Conservation (phyloP, 2,888 invertebrate species). For the Heliconius ethilla region DNA sequence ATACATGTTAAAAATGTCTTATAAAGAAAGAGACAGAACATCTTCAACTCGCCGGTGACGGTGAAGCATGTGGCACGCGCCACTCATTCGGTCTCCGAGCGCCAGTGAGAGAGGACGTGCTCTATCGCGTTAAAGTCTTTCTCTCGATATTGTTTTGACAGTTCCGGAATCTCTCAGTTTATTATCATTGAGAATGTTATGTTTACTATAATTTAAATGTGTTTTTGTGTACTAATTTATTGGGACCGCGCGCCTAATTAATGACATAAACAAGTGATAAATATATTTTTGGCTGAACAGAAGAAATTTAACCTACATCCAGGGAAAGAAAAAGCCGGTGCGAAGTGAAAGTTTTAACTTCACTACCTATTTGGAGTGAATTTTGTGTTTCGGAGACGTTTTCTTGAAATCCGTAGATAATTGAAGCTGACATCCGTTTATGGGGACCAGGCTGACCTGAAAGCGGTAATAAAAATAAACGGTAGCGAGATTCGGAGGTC, state of each 20-base stretch:
- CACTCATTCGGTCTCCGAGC: conserved; percentile 77
- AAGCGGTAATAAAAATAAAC: conserved; percentile 74
- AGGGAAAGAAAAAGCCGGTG: conserved; percentile 60
- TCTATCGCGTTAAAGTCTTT: conserved; percentile 50
- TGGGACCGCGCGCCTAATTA: conserved; percentile 21
- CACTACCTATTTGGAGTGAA: conserved; percentile 57
- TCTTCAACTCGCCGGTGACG: conserved; percentile 55
- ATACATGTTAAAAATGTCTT: conserved; percentile 51
- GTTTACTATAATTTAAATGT: conserved; percentile 44
- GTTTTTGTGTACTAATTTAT: conserved; percentile 24
- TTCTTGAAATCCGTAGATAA: conserved; percentile 61
- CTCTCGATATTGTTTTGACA: conserved; percentile 71
- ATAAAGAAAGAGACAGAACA: conserved; percentile 69
- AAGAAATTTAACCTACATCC: conserved; percentile 71
- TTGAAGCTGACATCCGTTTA: conserved; percentile 66
- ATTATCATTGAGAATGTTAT: conserved; percentile 44
- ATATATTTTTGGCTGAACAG: conserved; percentile 49
- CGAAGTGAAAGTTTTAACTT: conserved; percentile 74
- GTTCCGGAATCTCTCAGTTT: conserved; percentile 51
- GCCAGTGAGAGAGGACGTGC: conserved; percentile 62
- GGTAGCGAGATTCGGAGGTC: conserved; percentile 58
- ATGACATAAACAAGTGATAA: conserved; percentile 35
- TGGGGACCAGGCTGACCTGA: conserved; percentile 69
- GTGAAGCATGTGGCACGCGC: conserved; percentile 65
- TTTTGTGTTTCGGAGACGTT: conserved; percentile 49